Conservation (phyloP, 2,888 invertebrate species). For the Callyntrura guangdongensis region DNA sequence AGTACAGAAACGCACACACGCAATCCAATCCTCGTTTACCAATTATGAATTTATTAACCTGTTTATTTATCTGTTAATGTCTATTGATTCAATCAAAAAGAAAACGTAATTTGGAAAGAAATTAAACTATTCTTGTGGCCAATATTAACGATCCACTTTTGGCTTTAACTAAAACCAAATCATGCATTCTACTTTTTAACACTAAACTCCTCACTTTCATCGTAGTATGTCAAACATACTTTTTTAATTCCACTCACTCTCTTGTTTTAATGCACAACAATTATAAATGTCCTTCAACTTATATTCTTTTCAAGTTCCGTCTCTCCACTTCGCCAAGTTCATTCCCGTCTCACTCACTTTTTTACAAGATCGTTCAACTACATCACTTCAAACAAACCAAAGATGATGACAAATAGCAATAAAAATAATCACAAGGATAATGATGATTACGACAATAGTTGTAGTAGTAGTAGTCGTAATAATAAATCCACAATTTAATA, state of each 20-base stretch:
- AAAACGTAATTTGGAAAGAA: too few relatives aligned
- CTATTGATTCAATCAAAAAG: too few relatives aligned
- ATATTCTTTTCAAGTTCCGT: background rate
- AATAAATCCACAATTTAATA: background rate
- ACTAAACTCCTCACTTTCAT: background rate
- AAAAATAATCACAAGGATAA: background rate
- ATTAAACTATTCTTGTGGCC: too few relatives aligned
- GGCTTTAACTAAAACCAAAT: too few relatives aligned
- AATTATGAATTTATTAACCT: too few relatives aligned
- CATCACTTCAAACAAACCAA: background rate
- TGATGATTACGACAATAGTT: background rate
- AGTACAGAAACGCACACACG: too few relatives aligned
- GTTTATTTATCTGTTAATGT: too few relatives aligned
- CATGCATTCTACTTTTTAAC: too few relatives aligned
- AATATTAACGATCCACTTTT: too few relatives aligned
- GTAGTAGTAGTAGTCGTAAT: too few relatives aligned
- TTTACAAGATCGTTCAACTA: slow-evolving; percentile 40
- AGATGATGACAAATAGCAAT: background rate
- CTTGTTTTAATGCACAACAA: background rate
- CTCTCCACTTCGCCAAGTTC: background rate
- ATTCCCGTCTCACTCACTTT: background rate
- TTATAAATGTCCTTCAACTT: slow-evolving; percentile 44
- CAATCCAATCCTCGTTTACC: too few relatives aligned
- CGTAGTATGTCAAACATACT: background rate
- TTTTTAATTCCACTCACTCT: background rate